Evolutionary conservation across 2,888 invertebrate species (phyloP).

Genomic region (Erynnis tages): DNA sequence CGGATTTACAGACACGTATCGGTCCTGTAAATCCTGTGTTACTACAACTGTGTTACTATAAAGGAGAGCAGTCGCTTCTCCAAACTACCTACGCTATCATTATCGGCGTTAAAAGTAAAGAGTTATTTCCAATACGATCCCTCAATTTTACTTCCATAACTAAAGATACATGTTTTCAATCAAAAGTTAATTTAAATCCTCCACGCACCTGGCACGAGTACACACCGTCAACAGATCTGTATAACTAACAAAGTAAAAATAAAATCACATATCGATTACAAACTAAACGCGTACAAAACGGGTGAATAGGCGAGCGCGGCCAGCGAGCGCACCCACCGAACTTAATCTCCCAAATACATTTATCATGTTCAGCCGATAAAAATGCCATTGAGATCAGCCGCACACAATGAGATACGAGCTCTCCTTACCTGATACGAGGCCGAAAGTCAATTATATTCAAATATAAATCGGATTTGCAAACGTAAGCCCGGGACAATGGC

Average conservation of each 20-base stretch:
- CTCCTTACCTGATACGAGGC: constrained; percentile 71
- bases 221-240: constrained; percentile 7
- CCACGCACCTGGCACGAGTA: constrained; percentile 7
- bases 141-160: no score
- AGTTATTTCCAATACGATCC: no score
- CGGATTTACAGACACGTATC: no score
- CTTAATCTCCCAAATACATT: constrained; percentile 77
- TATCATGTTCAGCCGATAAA: constrained; percentile 78
- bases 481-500: constrained; percentile 74
- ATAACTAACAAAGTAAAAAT: constrained; percentile 16
- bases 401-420: constrained; percentile 70
- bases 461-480: constrained; percentile 81
- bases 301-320: constrained; percentile 50
- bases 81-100: no score
- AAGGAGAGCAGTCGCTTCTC: no score
- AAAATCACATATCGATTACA: constrained; percentile 22
- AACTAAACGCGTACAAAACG: constrained; percentile 41
- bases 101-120: no score
- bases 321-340: constrained; percentile 51
- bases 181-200: background rate
- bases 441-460: constrained; percentile 81
- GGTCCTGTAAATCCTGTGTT: no score
- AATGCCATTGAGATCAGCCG: constrained; percentile 75
- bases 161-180: no score
- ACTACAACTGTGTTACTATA: no score